Conservation (phyloP, 2,113 vertebrate species). For the Speoplatyrhinus poulsoni region DNA sequence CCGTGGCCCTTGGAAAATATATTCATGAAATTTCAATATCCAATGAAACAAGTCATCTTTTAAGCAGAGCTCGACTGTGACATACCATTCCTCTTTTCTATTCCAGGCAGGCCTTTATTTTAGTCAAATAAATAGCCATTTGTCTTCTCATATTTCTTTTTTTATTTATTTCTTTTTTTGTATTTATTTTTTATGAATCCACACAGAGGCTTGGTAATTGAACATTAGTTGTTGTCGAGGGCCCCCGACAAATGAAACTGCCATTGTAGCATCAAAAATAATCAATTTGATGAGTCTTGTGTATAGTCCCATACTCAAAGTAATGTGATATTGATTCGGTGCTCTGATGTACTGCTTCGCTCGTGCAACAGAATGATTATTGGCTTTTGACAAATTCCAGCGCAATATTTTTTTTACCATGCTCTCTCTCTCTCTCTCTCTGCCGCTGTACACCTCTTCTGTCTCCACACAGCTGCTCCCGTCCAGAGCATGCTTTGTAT, state of each 20-base stretch:
- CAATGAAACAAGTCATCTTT: conserved; percentile 79
- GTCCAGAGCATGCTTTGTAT: conserved; percentile 21
- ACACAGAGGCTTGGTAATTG: conserved; percentile 68
- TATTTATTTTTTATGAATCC: conserved; percentile 21
- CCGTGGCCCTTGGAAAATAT: conserved; percentile 71
- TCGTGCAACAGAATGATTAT: conserved; percentile 71
- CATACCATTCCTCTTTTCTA: conserved; percentile 75
- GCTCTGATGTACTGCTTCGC: conserved; percentile 71
- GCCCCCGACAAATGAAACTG: conserved; percentile 73
- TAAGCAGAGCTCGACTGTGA: conserved; percentile 73
- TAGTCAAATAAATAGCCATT: conserved; percentile 78
- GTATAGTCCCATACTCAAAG: conserved; percentile 77
- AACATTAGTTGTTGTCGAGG: conserved; percentile 67
- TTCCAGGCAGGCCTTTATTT: conserved; percentile 69
- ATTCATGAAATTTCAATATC: conserved; percentile 84
- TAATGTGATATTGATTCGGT: conserved; percentile 81
- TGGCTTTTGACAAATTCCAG: conserved; percentile 77
- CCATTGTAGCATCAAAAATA: conserved; percentile 79
- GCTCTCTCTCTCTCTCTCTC: conserved; percentile 2
- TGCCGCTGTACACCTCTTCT: conserved; percentile 38
- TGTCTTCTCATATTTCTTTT: conserved; percentile 61
- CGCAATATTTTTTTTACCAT: conserved; percentile 51
- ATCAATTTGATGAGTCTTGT: conserved; percentile 82
- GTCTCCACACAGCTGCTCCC: conserved; percentile 32
- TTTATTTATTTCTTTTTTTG: conserved; percentile 5